Base-by-base conservation (phyloP, 2,888 invertebrate species). In the Silvanus unidentatus region DNA sequence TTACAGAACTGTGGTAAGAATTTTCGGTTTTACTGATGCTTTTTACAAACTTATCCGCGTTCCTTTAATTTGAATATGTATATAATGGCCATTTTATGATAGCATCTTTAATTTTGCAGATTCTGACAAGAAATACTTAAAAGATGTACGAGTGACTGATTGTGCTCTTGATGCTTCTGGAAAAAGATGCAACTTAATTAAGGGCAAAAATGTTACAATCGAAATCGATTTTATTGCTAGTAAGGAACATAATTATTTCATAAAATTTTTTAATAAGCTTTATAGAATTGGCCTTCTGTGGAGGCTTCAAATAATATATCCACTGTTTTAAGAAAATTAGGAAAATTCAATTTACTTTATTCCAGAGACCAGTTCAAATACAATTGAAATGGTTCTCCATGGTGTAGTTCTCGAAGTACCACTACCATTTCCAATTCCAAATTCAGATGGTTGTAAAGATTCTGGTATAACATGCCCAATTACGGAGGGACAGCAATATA, bases 361-460 rank as follows among this genome's bases (percentile, higher is more conserved):
- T 37, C 37, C 37, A 81, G 84, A 75, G 39, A 70, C 70, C 53
- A 76, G 74, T 41, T 72, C 78, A 2, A 64, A 68, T 30, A 59
- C 59, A 8, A 71, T 88, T 11, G 77, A 68, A 40, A 81, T 86
- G 0, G 77, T 80, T 2, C 88, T 91, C 0, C 86, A 87, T 69
- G 92, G 91, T 1, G 74, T 86, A 45, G 76, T 91, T 32, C 75
- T 82, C 71, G 82, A 81, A 45, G 71, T 88, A 28, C 82, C 84
- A 0, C 75, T 88, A 50, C 86, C 87, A 1, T 91, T 89, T 68
- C 80, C 80, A 6, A 66, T 90, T 49, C 75, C 82, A 12, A 81
- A 89, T 64, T 77, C 85, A 0, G 77, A 90, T 66, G 89, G 82
- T 1, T 91, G 91, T 65, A 71, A 75, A 30, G 74, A 81, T 60